Conservation (phyloP, 2,113 vertebrate genomes). For the Corythaixoides concolor region DNA sequence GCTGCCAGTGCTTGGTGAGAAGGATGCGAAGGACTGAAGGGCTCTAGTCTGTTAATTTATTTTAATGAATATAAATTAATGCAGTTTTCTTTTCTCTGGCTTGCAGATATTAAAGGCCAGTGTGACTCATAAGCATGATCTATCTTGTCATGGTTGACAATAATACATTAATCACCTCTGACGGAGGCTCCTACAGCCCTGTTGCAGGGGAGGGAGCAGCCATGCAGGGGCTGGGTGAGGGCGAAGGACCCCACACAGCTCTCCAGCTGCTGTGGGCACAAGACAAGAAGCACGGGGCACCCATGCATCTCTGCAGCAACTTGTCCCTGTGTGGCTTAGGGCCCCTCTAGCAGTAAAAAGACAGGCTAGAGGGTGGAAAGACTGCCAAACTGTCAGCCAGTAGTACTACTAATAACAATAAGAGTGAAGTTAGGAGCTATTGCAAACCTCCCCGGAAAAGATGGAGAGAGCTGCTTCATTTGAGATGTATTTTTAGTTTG, state of each 20-base stretch:
- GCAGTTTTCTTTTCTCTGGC: constrained; percentile 19
- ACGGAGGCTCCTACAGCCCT: background rate
- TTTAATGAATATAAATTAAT: constrained; percentile 29
- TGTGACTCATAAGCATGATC: background rate
- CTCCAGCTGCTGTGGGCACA: background rate
- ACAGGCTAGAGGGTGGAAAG: background rate
- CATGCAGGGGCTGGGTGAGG: background rate
- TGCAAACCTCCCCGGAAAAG: background rate
- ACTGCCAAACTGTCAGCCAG: background rate
- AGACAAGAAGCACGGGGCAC: background rate
- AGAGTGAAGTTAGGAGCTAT: background rate
- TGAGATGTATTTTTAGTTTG: background rate
- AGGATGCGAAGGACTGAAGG: background rate
- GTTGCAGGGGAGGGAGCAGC: background rate
- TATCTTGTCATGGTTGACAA: background rate
- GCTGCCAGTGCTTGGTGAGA: background rate
- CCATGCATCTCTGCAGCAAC: background rate
- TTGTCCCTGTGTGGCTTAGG: background rate
- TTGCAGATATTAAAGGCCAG: constrained; percentile 20
- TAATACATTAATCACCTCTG: background rate
- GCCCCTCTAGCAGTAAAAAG: background rate
- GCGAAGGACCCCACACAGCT: rapidly evolving
- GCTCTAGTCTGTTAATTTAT: constrained; percentile 6
- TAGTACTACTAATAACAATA: background rate
- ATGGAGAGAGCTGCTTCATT: background rate